Evolutionary conservation across 2,797 vertebrate species (phyloP), one percentile per base, ranked within the genome.

Genomic region (Sorex maritimensis): DNA sequence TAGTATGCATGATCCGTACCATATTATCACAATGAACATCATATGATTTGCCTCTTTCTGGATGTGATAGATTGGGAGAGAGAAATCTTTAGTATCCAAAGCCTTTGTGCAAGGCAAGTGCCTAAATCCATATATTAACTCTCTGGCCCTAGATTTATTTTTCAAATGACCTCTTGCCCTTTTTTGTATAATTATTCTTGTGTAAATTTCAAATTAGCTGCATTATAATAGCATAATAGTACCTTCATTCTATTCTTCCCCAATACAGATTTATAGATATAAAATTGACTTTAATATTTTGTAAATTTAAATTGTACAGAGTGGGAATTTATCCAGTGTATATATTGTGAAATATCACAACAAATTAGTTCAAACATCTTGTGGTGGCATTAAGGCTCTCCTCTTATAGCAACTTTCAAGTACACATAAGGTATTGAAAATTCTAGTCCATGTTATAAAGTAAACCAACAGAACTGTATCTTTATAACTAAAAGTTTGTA

Each of bases 141-240:
- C 61, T 24, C 23, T 19, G 61, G 23, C 14, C 61, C 61, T 63
- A 63, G 23, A 19, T 63, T 63, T 19, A 63, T 21, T 21, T 63
- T 63, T 63, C 23, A 71, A 71, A 81, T 13, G n/a, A 5, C n/a
- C 3, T 84, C 58, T 79, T 92, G 69, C 11, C 28, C 78, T 89
- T 91, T 23, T 63, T 63, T 63, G 61, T 19, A 63, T 63, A 63
- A 24, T 24, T 24, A 63, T 63, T 63, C 77, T 72, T 61, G 46
- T 71, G 49, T 52, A 61, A 5, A 46, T 34, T 78, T 91, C n/a
- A 52, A 67, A 85, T 75, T 61, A 92, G 58, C 46, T 92, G 34
- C 58, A 84, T 87, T 94, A 19, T 90, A 85, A 68, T 80, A 93
- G 58, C 2, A 12, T 55, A 69, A 7, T 7, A 58, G 52, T 28